Evolutionary conservation across 53 echinoderm and acorn worm species (phyloP).

Genomic region (Paracentrotus lividus): DNA sequence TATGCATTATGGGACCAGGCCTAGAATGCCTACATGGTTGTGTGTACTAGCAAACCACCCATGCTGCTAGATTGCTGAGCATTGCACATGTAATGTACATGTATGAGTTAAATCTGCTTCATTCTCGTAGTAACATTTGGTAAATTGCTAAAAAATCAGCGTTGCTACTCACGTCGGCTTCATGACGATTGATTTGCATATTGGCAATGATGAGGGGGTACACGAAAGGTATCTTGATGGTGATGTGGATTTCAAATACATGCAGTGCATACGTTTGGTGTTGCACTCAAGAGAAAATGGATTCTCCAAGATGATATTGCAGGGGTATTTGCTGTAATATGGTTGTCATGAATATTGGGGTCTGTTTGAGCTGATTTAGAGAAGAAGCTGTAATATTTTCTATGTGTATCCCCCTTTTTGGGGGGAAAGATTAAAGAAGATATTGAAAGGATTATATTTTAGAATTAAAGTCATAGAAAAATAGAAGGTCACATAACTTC

Average conservation of each 20-base stretch:
- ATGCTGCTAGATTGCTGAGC: too few species aligned
- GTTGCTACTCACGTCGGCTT: conserved; percentile 45
- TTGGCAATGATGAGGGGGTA: conserved; percentile 39
- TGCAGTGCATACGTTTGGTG: background rate
- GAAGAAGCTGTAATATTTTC: background rate
- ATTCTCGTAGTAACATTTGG: background rate
- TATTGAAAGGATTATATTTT: too few species aligned
- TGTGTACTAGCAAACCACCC: too few species aligned
- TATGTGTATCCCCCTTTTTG: too few species aligned
- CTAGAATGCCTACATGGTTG: too few species aligned
- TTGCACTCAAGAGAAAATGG: background rate
- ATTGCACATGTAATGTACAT: background rate
- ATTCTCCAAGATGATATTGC: background rate
- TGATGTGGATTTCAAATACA: background rate
- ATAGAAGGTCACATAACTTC: too few species aligned
- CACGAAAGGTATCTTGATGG: background rate
- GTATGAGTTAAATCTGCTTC: background rate
- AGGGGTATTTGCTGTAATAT: background rate
- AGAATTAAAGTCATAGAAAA: too few species aligned
- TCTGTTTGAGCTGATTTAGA: background rate
- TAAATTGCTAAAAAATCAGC: conserved; percentile 49
- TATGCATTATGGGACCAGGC: too few species aligned
- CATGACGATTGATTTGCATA: conserved; percentile 63
- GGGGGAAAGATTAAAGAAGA: too few species aligned
- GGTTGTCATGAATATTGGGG: background rate